These are phyloP conservation scores for Philypnodon macrostomus DNA, from an alignment of 2,797 vertebrate species.

Conservation along the genomic window DNA sequence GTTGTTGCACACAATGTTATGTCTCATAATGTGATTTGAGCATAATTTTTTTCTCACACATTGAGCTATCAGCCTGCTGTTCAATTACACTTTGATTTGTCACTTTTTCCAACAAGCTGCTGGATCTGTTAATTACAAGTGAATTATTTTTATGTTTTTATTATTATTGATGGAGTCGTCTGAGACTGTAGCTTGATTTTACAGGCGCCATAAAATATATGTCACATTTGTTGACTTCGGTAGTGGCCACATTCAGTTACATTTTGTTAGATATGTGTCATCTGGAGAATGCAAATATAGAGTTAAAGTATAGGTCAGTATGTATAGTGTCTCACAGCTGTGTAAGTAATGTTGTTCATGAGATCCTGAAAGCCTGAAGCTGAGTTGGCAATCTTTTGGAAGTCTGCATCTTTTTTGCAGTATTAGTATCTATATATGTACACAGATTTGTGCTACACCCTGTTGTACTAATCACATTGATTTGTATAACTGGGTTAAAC, in stretches of 20 bases:
- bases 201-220: not conserved
- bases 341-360: too few relatives aligned
- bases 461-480: too few relatives aligned
- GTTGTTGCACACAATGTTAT: conserved; percentile 17
- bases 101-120: conserved; percentile 1
- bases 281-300: not conserved
- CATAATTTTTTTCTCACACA: conserved; percentile 9
- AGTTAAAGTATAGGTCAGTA: too few relatives aligned
- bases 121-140: conserved; percentile 8
- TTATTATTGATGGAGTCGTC: conserved; percentile 8
- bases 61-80: conserved; percentile 12
- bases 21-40: conserved; percentile 14
- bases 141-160: not conserved
- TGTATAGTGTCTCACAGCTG: too few relatives aligned
- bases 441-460: too few relatives aligned
- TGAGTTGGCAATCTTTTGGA: too few relatives aligned
- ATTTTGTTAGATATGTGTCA: not conserved
- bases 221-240: conserved; percentile 3
- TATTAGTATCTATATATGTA: too few relatives aligned
- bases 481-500: too few relatives aligned
- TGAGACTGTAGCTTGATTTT: conserved; percentile 12
- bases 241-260: conserved; percentile 6
- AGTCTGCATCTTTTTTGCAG: too few relatives aligned
- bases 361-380: too few relatives aligned
- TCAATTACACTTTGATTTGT: conserved; percentile 4